Percentiles rank a stretch among this genome's conserved stretches.
phyloP scores from a whole-genome alignment of 2,797 vertebrate species.

The Masticophis lateralis region DNA sequence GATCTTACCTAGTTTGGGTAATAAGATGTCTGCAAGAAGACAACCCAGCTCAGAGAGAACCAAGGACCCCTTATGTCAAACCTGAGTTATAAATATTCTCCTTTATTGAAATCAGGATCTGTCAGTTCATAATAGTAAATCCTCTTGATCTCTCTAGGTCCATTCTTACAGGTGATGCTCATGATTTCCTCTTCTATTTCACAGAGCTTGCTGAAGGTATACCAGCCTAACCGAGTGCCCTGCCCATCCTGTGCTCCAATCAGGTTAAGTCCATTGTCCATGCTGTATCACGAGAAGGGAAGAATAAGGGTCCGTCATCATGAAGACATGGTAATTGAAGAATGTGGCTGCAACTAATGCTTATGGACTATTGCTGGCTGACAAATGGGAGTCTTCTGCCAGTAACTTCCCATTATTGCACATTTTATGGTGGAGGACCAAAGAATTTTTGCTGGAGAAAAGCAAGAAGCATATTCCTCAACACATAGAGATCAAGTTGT shows the following conservation, averaged over 20 bases:
- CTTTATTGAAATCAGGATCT: not conserved
- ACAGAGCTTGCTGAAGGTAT: slow-evolving; percentile 83
- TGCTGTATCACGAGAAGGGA: slow-evolving; percentile 85
- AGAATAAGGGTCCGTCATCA: slow-evolving; percentile 82
- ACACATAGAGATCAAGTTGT: not conserved
- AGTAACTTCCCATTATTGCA: fast-evolving
- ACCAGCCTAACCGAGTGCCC: slow-evolving; percentile 79
- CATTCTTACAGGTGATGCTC: not conserved
- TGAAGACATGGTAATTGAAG: slow-evolving; percentile 90
- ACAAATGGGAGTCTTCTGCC: not conserved
- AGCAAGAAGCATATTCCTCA: not conserved
- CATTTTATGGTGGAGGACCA: fast-evolving
- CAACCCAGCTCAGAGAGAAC: not conserved
- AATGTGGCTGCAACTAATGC: slow-evolving; percentile 85
- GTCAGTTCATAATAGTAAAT: not conserved
- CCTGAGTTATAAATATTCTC: not conserved
- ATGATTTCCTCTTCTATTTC: not conserved
- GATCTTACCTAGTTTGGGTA: not conserved
- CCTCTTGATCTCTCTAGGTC: not conserved
- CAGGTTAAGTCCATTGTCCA: slow-evolving; percentile 83
- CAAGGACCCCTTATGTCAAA: not conserved
- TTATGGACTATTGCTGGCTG: fast-evolving
- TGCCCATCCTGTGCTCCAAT: slow-evolving; percentile 82
- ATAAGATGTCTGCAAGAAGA: not conserved
- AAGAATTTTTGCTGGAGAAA: fast-evolving